Evolutionary conservation across 2,797 vertebrate species (phyloP).

Genomic region (Myotis vivesi): DNA sequence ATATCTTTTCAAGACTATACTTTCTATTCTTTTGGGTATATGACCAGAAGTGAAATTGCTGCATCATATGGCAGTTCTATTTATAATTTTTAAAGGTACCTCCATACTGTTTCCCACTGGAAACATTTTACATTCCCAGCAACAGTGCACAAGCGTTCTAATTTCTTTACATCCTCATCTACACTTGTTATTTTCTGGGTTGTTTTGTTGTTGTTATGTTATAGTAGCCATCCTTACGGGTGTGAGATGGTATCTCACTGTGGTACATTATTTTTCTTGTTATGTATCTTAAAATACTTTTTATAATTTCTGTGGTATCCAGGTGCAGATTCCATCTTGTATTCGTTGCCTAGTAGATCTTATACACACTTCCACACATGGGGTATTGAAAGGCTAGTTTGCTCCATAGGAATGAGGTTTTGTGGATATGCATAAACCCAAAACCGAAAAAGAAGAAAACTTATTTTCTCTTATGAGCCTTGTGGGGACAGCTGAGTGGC

Average conservation of each 20-base stretch:
- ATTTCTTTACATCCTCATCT: background rate
- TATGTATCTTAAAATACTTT: background rate
- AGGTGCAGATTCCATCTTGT: background rate
- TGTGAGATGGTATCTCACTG: background rate
- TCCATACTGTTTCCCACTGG: background rate
- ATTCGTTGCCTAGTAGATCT: background rate
- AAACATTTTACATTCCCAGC: background rate
- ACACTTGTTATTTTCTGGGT: background rate
- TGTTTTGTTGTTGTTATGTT: background rate
- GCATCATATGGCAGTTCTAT: background rate
- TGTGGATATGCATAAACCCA: background rate
- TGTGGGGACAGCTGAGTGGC: background rate
- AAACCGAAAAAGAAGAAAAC: background rate
- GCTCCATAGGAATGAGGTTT: background rate
- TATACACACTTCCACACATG: background rate
- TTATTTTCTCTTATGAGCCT: background rate
- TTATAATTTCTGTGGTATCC: background rate
- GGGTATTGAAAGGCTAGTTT: background rate
- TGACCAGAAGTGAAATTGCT: background rate
- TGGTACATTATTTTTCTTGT: background rate
- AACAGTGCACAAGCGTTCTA: background rate
- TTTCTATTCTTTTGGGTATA: background rate
- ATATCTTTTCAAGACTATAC: background rate
- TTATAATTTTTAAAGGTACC: background rate
- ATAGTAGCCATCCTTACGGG: background rate